Percentiles rank a stretch among this genome's conserved stretches.
Evolutionary conservation across 2,888 invertebrate genomes (phyloP).

Genomic region (Drosophila aldrichi): DNA sequence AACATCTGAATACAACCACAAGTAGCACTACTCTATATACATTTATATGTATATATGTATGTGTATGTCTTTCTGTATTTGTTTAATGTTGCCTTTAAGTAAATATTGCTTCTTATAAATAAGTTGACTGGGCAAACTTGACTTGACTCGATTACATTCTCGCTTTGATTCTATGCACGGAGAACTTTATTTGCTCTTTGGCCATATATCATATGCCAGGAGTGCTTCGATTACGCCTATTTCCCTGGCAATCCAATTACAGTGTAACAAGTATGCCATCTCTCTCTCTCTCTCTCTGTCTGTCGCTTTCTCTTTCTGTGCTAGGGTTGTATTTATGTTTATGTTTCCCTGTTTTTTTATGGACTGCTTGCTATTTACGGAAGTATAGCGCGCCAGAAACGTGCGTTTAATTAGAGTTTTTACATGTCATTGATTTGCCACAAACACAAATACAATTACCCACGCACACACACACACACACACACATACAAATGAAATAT

Average conservation of each 20-base stretch:
- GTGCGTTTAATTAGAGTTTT: constrained; percentile 78
- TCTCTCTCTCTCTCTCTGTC: neutral
- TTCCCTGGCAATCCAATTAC: constrained; percentile 37
- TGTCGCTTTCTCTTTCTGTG: constrained; percentile 3
- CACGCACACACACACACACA: constrained; percentile 23
- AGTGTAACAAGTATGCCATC: constrained; percentile 25
- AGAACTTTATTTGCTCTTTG: constrained; percentile 1
- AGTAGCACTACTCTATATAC: no score
- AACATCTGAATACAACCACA: neutral
- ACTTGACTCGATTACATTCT: constrained; percentile 33
- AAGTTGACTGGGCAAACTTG: neutral
- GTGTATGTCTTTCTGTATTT: neutral
- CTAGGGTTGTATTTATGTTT: constrained; percentile 20
- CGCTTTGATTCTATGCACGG: constrained; percentile 7
- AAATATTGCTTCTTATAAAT: neutral
- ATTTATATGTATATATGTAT: neutral
- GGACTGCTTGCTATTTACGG: constrained; percentile 26
- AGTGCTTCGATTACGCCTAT: constrained; percentile 38
- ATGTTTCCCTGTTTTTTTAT: constrained; percentile 36
- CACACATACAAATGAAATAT: constrained; percentile 33
- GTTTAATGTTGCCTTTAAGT: neutral
- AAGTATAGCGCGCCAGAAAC: constrained; percentile 52
- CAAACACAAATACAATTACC: constrained; percentile 40
- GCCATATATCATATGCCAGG: constrained; percentile 45
- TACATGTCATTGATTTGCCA: constrained; percentile 75